phyloP scores from a whole-genome alignment of 1,140 invertebrate genomes.

The Potamilus streckersoni region DNA sequence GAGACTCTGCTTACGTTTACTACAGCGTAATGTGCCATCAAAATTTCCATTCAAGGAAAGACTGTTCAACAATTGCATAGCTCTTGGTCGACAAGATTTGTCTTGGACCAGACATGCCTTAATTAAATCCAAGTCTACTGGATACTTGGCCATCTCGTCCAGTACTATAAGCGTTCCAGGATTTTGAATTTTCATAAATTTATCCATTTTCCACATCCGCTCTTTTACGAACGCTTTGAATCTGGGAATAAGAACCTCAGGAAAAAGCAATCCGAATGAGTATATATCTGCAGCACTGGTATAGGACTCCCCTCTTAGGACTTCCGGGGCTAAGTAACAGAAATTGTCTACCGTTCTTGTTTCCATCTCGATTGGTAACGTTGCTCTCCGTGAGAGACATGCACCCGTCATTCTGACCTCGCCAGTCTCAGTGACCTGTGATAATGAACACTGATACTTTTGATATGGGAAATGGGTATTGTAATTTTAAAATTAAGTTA shows the following conservation, averaged over 20 bases:
- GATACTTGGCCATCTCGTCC: too few relatives aligned
- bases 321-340: conserved; percentile 19
- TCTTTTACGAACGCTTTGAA: conserved; percentile 5
- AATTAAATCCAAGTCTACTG: too few relatives aligned
- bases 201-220: neutral
- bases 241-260: conserved; percentile 4
- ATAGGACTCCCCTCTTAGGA: conserved; percentile 13
- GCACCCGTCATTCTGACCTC: conserved; percentile 23
- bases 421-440: conserved; percentile 16
- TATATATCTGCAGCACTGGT: conserved; percentile 19
- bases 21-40: too few relatives aligned
- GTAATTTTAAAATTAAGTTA: neutral
- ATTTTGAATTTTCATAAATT: too few relatives aligned
- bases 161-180: too few relatives aligned
- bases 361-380: neutral
- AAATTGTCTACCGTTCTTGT: neutral
- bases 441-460: neutral
- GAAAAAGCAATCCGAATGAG: conserved; percentile 10
- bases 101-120: too few relatives aligned
- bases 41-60: too few relatives aligned
- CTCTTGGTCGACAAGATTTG: too few relatives aligned
- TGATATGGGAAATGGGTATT: neutral
- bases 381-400: conserved; percentile 12
- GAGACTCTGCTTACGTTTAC: too few relatives aligned
- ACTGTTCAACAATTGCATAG: too few relatives aligned